These are phyloP conservation scores for Echiichthys vipera DNA, from an alignment of 2,797 vertebrate species.

Conservation along the genomic window DNA sequence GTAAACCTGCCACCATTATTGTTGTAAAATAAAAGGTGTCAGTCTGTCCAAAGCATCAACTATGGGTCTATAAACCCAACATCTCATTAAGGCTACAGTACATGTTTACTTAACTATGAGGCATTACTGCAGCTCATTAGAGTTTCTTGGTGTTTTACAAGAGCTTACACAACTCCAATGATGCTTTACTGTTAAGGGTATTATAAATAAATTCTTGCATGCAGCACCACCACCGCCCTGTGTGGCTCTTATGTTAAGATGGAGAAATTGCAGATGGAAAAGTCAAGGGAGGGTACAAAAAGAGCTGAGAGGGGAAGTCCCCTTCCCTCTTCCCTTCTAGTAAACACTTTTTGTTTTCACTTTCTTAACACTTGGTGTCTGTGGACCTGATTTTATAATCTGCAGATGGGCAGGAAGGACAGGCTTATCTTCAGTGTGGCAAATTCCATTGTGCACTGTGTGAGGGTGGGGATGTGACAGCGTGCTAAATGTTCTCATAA, in stretches of 20 bases:
- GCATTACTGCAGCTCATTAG: conserved; percentile 42
- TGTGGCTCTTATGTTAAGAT: conserved; percentile 20
- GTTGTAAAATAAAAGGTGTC: background rate
- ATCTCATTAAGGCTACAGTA: background rate
- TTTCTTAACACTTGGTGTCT: background rate
- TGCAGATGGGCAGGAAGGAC: background rate
- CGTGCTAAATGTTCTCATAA: conserved; percentile 39
- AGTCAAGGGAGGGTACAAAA: background rate
- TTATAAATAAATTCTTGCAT: conserved; percentile 8
- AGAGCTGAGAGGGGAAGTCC: background rate
- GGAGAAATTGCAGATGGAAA: conserved; percentile 25
- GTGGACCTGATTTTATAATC: conserved; percentile 2
- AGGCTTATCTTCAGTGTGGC: conserved; percentile 31
- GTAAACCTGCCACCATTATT: background rate
- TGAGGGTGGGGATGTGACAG: conserved; percentile 35
- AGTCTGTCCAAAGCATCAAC: background rate
- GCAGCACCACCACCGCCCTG: background rate
- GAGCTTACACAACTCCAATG: conserved; percentile 9
- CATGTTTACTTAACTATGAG: conserved; percentile 16
- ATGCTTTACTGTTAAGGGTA: conserved; percentile 17
- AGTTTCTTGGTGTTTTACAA: conserved; percentile 38
- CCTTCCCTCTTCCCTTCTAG: background rate
- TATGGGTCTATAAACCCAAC: conserved; percentile 3
- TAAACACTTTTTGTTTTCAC: conserved; percentile 33
- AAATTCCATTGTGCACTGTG: conserved; percentile 21